Evolutionary conservation across 2,888 invertebrate species (phyloP), one percentile per base, ranked within the genome.

Genomic region (Diarsia dahlii): DNA sequence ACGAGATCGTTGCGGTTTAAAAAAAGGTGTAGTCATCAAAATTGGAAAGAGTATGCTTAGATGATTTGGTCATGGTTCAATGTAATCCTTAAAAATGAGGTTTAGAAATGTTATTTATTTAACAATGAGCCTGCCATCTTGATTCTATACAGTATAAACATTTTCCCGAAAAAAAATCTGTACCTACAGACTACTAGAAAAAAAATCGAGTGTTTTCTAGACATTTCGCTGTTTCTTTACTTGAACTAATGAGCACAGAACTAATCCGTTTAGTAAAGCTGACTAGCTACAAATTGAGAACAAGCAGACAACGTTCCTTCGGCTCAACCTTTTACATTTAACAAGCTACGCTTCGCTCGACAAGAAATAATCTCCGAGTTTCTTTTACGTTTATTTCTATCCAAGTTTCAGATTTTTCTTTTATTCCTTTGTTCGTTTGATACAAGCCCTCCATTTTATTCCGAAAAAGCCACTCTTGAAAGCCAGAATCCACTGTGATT

Each of bases 261-360:
- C 39, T 78, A 69, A 78, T 82, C 62, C 66, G n/a, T 71, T 72
- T 28, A 78, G 78, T 52, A n/a, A 70, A 46, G 56, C 56, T 71
- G 64, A 68, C 64, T 50, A 5, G 64, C 52, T 60, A 71, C 71
- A 50, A 56, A 71, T 66, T 80, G 60, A 60, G 76, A 76, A 74
- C 68, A 56, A 78, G 34, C 50, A 50, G 65, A 58, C 48, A 54
- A 28, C 9, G 20, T 18, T 74, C 10, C 39, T 52, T 28, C 28
- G 62, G 60, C 52, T 48, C 13, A 13, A 45, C 23, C 48, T 48
- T 54, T 65, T 45, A 46, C 64, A 34, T 48, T 45, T 23, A 52
- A 74, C 68, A 39, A 74, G 54, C 15, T 15, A 60, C 39, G 64
- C 18, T 15, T 62, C 10, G 15, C 23, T 34, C 3, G 12, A 18